These are phyloP conservation scores for Odontamblyopus lacepedii DNA, from an alignment of 2,797 vertebrate genomes.

Conservation along the genomic window DNA sequence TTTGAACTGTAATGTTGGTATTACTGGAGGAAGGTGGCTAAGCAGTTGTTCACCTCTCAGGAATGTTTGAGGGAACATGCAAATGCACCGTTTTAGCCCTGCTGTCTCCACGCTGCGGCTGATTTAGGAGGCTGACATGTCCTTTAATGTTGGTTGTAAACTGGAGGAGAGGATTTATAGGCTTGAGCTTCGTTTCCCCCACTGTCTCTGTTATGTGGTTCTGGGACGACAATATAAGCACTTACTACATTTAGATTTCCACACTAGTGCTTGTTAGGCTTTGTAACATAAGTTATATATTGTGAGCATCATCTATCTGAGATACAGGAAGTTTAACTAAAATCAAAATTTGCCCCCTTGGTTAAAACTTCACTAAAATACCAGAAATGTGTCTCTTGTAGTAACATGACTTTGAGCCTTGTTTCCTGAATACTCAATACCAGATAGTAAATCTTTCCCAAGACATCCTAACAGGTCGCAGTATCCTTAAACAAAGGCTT, in stretches of 20 bases:
- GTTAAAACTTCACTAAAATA: background rate
- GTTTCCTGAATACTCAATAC: background rate
- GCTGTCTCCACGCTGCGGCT: slow-evolving; percentile 53
- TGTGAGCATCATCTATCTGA: background rate
- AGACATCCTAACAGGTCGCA: background rate
- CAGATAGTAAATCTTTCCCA: slow-evolving; percentile 4
- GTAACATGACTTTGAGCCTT: background rate
- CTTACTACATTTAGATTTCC: slow-evolving; percentile 28
- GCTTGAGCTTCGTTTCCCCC: slow-evolving; percentile 43
- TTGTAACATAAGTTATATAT: slow-evolving; percentile 9
- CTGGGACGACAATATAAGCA: slow-evolving; percentile 44
- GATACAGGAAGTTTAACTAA: background rate
- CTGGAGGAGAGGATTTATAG: slow-evolving; percentile 67
- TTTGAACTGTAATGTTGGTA: slow-evolving; percentile 44
- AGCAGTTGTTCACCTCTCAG: slow-evolving; percentile 61
- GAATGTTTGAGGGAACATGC: slow-evolving; percentile 69
- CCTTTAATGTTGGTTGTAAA: slow-evolving; percentile 74
- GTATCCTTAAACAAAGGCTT: background rate
- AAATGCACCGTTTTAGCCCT: slow-evolving; percentile 66
- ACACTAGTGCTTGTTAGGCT: slow-evolving; percentile 1
- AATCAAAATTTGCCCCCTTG: background rate
- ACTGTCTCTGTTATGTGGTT: slow-evolving; percentile 48
- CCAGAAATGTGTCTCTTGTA: slow-evolving; percentile 9
- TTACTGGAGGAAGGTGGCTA: slow-evolving; percentile 45
- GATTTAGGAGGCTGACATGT: slow-evolving; percentile 73